phyloP scores from a whole-genome alignment of 2,113 vertebrate species.

The Carassius carassius region DNA sequence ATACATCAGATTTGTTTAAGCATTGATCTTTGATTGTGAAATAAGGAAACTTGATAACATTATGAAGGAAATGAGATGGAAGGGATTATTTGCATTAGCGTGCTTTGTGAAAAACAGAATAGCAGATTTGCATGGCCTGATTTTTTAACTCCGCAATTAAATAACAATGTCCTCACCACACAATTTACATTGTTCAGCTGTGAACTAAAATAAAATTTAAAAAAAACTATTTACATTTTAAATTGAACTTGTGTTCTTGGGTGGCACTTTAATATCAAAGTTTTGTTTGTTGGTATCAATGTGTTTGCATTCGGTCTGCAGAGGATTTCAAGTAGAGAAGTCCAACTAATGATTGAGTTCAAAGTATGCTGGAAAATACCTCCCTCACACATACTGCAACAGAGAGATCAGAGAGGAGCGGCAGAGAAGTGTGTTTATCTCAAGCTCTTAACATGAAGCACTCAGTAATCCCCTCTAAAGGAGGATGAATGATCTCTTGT shows the following conservation, averaged over 20 bases:
- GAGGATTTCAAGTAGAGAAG: neutral
- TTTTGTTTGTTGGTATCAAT: too few relatives aligned
- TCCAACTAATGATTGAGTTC: conserved; percentile 1
- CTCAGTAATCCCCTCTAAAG: conserved; percentile 33
- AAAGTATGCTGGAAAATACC: conserved; percentile 10
- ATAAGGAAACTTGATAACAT: neutral
- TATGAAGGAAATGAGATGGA: neutral
- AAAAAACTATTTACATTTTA: neutral
- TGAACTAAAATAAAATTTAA: neutral
- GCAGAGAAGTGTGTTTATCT: conserved; percentile 31
- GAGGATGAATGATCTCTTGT: conserved; percentile 32
- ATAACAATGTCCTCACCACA: neutral
- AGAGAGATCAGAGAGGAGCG: conserved; percentile 26
- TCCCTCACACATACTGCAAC: neutral
- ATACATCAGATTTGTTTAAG: too few relatives aligned
- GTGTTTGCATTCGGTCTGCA: neutral
- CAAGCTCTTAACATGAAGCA: conserved; percentile 33
- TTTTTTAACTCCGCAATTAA: neutral
- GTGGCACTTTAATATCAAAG: neutral
- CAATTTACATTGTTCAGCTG: too few relatives aligned
- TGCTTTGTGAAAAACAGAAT: neutral
- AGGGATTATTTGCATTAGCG: neutral
- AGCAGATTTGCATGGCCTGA: neutral
- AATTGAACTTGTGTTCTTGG: neutral
- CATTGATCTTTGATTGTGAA: neutral